A percentile compares a stretch with the other conserved stretches of the same genome.
These are phyloP conservation scores for Lampris incognitus DNA, from an alignment of 2,113 vertebrate genomes.

Conservation along the genomic window DNA sequence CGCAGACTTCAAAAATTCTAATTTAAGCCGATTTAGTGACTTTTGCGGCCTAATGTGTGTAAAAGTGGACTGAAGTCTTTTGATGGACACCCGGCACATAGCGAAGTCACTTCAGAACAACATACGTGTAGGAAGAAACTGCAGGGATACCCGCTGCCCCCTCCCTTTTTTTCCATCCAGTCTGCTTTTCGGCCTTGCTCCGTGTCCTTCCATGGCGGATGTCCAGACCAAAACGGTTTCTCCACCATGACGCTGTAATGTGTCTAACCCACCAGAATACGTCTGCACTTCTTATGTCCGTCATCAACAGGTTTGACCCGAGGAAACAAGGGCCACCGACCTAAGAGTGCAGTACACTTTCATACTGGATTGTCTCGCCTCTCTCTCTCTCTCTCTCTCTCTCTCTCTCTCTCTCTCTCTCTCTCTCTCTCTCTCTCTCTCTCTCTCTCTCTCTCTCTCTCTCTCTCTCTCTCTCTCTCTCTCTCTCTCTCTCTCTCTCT, in stretches of 20 bases:
- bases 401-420: constrained; percentile 2
- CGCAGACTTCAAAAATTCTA: no score
- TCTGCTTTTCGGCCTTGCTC: constrained; percentile 48
- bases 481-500: not conserved
- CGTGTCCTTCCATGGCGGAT: constrained; percentile 18
- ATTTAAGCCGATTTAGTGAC: no score
- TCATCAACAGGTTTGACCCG: not conserved
- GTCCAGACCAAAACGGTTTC: constrained; percentile 28
- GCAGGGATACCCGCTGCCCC: constrained; percentile 11
- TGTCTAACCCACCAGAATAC: not conserved
- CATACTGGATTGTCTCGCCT: not conserved
- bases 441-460: not conserved
- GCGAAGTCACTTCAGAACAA: constrained; percentile 7
- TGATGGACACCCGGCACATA: no score
- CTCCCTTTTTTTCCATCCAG: constrained; percentile 46
- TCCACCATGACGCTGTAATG: not conserved
- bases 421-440: not conserved
- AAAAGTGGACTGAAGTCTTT: no score
- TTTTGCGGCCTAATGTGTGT: no score
- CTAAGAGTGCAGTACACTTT: not conserved
- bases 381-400: constrained; percentile 1
- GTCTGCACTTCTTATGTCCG: not conserved
- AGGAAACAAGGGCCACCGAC: not conserved
- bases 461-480: constrained; percentile 9
- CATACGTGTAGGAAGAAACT: not conserved